Percentiles rank a stretch among this genome's conserved stretches.
Conservation (phyloP, 2,888 invertebrate species). For the Ophion obscuratus region DNA sequence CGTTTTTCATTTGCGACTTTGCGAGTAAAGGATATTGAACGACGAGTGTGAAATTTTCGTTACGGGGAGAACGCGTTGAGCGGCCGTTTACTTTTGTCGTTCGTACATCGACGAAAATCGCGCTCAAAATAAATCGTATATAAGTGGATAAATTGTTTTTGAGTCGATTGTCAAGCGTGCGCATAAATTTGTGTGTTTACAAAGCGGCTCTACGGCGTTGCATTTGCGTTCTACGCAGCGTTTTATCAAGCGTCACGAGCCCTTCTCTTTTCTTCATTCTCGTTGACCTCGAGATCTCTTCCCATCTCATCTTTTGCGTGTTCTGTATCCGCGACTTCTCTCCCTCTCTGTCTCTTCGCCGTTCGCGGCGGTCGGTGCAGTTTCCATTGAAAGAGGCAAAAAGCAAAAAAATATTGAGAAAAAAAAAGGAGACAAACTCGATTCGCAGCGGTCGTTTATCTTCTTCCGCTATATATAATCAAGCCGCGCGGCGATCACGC, state of each 20-base stretch:
- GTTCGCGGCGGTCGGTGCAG: constrained; percentile 1
- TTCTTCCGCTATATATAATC: constrained; percentile 42
- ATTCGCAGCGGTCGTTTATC: constrained; percentile 50
- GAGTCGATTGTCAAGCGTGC: constrained; percentile 4
- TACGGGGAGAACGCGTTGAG: no score
- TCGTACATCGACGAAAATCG: not conserved
- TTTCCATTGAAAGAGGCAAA: constrained; percentile 48
- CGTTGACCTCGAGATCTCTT: constrained; percentile 58
- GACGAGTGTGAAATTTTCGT: not conserved
- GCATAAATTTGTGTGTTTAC: constrained; percentile 31
- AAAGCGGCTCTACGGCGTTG: constrained; percentile 17
- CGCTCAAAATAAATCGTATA: not conserved
- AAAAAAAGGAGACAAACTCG: constrained; percentile 36
- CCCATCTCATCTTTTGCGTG: constrained; percentile 34
- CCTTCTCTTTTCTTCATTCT: constrained; percentile 62
- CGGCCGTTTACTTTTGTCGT: no score
- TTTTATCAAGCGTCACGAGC: constrained; percentile 22
- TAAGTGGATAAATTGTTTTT: not conserved
- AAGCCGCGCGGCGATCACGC: not conserved
- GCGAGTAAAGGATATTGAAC: not conserved
- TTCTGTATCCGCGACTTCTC: not conserved
- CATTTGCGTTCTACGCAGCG: constrained; percentile 37
- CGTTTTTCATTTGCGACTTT: not conserved
- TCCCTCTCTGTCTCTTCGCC: not conserved
- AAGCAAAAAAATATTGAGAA: not conserved